phyloP scores from a whole-genome alignment of 2,113 vertebrate species.

The Jaculus jaculus region DNA sequence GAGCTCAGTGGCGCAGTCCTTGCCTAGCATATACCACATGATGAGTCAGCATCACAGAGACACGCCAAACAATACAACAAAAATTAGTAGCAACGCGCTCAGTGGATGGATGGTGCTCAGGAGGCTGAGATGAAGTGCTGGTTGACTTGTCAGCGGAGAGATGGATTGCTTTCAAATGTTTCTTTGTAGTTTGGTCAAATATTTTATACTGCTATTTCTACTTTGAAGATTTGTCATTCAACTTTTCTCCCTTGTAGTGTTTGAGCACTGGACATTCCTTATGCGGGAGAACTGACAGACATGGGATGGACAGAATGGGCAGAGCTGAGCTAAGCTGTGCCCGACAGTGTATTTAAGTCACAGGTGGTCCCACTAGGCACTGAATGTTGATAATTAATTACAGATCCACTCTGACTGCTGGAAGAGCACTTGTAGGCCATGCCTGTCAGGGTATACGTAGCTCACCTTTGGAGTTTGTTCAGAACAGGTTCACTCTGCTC shows the following conservation, averaged over 20 bases:
- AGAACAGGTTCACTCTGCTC: neutral
- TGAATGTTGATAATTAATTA: too few relatives aligned
- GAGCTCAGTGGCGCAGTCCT: neutral
- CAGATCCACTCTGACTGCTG: neutral
- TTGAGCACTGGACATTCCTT: conserved; percentile 6
- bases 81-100: neutral
- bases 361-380: neutral
- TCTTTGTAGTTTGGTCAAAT: conserved; percentile 20
- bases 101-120: neutral
- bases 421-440: neutral
- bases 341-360: neutral
- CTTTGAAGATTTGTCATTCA: conserved; percentile 7
- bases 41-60: neutral
- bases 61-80: neutral
- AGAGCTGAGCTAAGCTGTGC: neutral
- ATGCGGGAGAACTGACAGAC: conserved; percentile 10
- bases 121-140: neutral
- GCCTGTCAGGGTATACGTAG: neutral
- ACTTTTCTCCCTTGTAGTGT: neutral
- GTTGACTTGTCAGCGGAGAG: neutral
- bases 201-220: conserved; percentile 33
- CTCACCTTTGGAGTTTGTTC: conserved; percentile 16
- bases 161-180: conserved; percentile 8
- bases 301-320: neutral
- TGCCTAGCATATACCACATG: too few relatives aligned